phyloP scores from a whole-genome alignment of 1,140 invertebrate species.

The Tyrophagus putrescentiae region DNA sequence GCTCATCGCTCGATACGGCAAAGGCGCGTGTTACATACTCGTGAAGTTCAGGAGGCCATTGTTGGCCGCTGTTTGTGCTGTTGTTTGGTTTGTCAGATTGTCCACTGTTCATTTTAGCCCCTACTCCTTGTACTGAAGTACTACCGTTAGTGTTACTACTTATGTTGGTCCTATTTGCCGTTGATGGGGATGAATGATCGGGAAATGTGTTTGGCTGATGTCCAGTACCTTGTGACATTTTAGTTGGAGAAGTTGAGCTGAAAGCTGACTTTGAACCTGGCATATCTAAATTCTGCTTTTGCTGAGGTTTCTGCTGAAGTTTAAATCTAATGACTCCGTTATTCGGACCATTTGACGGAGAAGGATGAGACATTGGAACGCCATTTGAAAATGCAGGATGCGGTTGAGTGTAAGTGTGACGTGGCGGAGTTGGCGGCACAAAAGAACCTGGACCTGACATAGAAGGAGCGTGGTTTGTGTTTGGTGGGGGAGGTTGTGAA shows the following conservation, averaged over 20 bases:
- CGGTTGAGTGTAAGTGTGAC: too few relatives aligned
- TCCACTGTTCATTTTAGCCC: not conserved
- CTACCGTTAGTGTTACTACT: not conserved
- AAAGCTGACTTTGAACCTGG: not conserved
- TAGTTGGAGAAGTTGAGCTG: not conserved
- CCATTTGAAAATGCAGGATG: too few relatives aligned
- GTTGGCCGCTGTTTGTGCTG: not conserved
- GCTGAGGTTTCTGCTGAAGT: not conserved
- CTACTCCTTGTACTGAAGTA: not conserved
- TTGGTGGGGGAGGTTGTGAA: too few relatives aligned
- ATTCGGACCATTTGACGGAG: too few relatives aligned
- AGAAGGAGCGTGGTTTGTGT: too few relatives aligned
- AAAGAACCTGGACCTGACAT: too few relatives aligned
- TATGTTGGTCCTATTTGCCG: not conserved
- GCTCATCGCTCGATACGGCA: constrained; percentile 63
- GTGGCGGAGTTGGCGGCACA: too few relatives aligned
- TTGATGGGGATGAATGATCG: not conserved
- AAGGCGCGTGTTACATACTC: constrained; percentile 79
- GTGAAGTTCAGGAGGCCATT: constrained; percentile 20
- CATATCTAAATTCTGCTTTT: not conserved
- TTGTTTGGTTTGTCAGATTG: not conserved
- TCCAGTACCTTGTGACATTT: not conserved
- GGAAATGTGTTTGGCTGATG: not conserved
- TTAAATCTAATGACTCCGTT: not conserved
- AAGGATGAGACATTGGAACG: too few relatives aligned